phyloP scores from a whole-genome alignment of 2,888 invertebrate species.

The Fragum whitleyi region DNA sequence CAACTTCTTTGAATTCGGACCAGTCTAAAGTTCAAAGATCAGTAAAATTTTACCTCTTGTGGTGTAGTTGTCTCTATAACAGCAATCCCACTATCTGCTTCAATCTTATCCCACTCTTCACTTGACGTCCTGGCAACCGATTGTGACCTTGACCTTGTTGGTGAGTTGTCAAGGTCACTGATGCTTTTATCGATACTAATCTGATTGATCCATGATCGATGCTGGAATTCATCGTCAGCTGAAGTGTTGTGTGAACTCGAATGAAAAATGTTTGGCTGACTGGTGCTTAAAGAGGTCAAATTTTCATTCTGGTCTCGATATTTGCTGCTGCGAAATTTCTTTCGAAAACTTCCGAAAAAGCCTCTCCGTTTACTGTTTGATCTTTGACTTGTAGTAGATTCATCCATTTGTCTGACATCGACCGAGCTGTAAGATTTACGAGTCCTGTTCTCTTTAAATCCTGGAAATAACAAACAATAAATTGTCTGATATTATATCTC shows the following conservation, averaged over 20 bases:
- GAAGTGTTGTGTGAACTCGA: slow-evolving; percentile 30
- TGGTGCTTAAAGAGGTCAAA: slow-evolving; percentile 44
- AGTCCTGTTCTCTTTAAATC: slow-evolving; percentile 10
- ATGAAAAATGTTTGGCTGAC: slow-evolving; percentile 56
- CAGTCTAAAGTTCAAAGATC: no score
- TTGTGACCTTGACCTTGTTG: slow-evolving; percentile 48
- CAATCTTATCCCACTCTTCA: slow-evolving; percentile 36
- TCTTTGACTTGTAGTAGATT: neutral
- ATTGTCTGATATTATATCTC: slow-evolving; percentile 1
- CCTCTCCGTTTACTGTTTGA: slow-evolving; percentile 31
- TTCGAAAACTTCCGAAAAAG: slow-evolving; percentile 60
- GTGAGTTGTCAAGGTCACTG: slow-evolving; percentile 46
- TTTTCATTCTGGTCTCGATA: slow-evolving; percentile 57
- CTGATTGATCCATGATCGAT: slow-evolving; percentile 11
- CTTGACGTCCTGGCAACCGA: slow-evolving; percentile 23
- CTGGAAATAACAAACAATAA: slow-evolving; percentile 16
- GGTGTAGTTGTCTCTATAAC: slow-evolving; percentile 46
- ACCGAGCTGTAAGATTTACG: slow-evolving; percentile 26
- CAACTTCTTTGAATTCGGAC: no score
- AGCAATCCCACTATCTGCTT: slow-evolving; percentile 54
- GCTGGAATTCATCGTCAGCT: slow-evolving; percentile 43
- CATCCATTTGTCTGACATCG: slow-evolving; percentile 25
- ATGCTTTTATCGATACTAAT: slow-evolving; percentile 39
- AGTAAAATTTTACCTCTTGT: neutral
- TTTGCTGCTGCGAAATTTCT: slow-evolving; percentile 45